These are phyloP conservation scores for Orthosia incerta DNA, from an alignment of 2,888 invertebrate genomes.

Conservation along the genomic window DNA sequence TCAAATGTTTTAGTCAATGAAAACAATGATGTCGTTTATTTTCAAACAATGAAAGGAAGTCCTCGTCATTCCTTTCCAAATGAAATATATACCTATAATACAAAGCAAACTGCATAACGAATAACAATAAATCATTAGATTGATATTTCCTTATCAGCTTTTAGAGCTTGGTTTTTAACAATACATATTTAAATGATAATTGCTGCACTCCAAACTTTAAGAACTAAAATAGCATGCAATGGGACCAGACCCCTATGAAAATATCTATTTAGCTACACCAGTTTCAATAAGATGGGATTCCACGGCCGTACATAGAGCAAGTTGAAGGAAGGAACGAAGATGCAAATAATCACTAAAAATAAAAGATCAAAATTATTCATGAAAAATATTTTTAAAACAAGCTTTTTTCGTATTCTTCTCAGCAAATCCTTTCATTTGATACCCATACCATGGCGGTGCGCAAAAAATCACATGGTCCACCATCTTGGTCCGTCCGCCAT, in stretches of 20 bases:
- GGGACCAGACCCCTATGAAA: background rate
- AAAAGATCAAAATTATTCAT: background rate
- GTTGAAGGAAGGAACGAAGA: background rate
- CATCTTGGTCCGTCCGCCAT: no score
- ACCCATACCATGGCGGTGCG: no score
- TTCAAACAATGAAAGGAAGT: background rate
- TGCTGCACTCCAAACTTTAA: background rate
- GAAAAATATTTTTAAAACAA: no score
- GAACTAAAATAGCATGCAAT: background rate
- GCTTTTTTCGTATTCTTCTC: no score
- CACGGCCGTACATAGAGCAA: background rate
- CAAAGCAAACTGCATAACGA: background rate
- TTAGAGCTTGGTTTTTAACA: background rate
- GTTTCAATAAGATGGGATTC: background rate
- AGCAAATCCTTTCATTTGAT: no score
- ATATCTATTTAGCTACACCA: background rate
- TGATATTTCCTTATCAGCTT: conserved; percentile 12
- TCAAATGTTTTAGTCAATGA: no score
- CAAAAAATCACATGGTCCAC: no score
- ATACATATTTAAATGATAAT: background rate
- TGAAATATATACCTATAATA: background rate
- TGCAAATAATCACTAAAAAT: background rate
- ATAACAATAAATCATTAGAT: conserved; percentile 3
- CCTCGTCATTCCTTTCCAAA: background rate
- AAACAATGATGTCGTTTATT: background rate